Conservation (phyloP, 2,113 vertebrate genomes). For the Porphyrio hochstetteri region DNA sequence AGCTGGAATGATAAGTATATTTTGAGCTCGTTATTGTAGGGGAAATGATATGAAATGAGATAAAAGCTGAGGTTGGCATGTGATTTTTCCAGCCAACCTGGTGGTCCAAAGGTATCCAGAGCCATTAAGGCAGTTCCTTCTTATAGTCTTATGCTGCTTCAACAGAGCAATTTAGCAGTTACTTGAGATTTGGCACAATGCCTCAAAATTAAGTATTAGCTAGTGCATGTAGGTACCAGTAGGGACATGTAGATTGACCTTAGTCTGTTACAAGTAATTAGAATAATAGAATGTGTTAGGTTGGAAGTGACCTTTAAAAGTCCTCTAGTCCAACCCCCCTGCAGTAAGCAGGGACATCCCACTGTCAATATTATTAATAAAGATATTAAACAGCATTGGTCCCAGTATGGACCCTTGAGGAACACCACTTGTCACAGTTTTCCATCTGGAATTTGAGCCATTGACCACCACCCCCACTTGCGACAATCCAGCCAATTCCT, state of each 20-base stretch:
- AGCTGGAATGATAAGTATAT: not conserved
- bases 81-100: not conserved
- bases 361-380: no score
- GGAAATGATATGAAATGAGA: not conserved
- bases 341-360: no score
- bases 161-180: not conserved
- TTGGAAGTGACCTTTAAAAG: no score
- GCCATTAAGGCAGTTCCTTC: not conserved
- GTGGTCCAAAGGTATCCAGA: not conserved
- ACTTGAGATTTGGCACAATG: not conserved
- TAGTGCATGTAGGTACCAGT: not conserved
- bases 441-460: no score
- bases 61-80: not conserved
- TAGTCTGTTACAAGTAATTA: not conserved
- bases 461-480: no score
- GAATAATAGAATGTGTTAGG: no score
- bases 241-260: not conserved
- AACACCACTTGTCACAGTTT: no score
- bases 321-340: no score
- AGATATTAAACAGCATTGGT: no score
- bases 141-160: not conserved
- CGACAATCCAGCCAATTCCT: no score
- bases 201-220: not conserved
- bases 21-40: not conserved
- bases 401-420: no score